phyloP scores from a whole-genome alignment of 2,113 vertebrate genomes.

The Nesogale talazaci region DNA sequence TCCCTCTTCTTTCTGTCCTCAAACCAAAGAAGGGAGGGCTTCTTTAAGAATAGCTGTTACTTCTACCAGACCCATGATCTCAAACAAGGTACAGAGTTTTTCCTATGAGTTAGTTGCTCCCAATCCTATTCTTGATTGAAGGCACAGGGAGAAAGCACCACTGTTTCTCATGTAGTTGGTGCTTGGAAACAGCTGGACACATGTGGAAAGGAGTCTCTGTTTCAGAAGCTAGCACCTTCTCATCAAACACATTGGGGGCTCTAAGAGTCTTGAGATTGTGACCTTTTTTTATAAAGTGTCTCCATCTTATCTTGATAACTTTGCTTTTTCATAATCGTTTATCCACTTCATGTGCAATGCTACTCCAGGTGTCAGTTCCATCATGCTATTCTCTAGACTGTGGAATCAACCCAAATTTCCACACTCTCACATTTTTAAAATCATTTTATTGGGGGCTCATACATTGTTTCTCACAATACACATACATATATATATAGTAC shows the following conservation, averaged over 20 bases:
- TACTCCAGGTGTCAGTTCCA: not conserved
- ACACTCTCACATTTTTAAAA: not conserved
- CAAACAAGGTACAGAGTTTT: not conserved
- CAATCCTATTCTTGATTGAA: not conserved
- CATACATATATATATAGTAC: too few species aligned
- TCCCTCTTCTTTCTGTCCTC: not conserved
- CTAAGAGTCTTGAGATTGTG: not conserved
- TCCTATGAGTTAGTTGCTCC: not conserved
- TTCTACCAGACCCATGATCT: not conserved
- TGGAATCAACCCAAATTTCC: not conserved
- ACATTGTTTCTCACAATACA: too few species aligned
- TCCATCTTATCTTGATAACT: not conserved
- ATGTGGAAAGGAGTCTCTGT: not conserved
- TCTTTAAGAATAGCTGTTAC: not conserved
- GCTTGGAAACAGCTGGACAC: not conserved
- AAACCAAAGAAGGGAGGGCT: accelerated
- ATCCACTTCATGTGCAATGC: not conserved
- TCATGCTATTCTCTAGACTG: not conserved
- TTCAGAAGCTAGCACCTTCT: not conserved
- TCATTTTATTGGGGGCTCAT: too few species aligned
- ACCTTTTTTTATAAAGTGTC: not conserved
- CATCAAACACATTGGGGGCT: not conserved
- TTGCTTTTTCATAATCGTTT: not conserved
- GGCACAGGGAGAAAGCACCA: not conserved
- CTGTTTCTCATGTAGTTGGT: not conserved